These are phyloP conservation scores for Idaea dimidiata DNA, from an alignment of 2,888 invertebrate species.

Conservation along the genomic window DNA sequence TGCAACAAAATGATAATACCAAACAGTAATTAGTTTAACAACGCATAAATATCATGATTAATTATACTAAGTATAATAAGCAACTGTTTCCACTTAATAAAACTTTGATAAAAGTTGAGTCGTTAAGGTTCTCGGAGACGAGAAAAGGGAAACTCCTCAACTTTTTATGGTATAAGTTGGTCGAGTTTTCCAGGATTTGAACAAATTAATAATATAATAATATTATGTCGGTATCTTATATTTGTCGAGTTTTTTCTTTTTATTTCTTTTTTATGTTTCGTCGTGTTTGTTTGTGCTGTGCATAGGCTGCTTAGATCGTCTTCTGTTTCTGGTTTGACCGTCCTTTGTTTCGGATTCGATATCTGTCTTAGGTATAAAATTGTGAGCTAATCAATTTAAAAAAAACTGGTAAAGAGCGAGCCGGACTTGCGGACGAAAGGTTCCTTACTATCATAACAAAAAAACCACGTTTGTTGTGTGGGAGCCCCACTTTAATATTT, in stretches of 20 bases:
- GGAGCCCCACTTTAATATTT: too few species aligned
- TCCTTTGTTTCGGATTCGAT: too few species aligned
- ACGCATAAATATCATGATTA: constrained; percentile 28
- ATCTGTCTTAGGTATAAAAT: too few species aligned
- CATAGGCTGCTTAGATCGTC: not conserved
- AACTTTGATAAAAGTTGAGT: constrained; percentile 21
- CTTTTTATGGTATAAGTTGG: constrained; percentile 29
- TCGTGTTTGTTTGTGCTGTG: not conserved
- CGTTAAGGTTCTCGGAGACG: constrained; percentile 14
- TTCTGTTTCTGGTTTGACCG: not conserved
- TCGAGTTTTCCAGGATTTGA: constrained; percentile 13
- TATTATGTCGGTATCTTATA: not conserved
- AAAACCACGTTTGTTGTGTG: too few species aligned
- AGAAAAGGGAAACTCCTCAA: constrained; percentile 18
- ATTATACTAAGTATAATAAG: constrained; percentile 24
- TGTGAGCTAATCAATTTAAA: too few species aligned
- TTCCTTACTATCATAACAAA: too few species aligned
- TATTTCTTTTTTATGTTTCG: not conserved
- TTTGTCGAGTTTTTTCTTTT: not conserved
- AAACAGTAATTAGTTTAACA: constrained; percentile 16
- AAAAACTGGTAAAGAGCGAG: too few species aligned
- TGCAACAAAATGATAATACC: not conserved
- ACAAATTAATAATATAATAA: constrained; percentile 17
- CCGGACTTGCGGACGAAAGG: too few species aligned
- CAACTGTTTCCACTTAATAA: constrained; percentile 30